phyloP scores from a whole-genome alignment of 2,797 vertebrate genomes.

The Pipistrellus pygmaeus region DNA sequence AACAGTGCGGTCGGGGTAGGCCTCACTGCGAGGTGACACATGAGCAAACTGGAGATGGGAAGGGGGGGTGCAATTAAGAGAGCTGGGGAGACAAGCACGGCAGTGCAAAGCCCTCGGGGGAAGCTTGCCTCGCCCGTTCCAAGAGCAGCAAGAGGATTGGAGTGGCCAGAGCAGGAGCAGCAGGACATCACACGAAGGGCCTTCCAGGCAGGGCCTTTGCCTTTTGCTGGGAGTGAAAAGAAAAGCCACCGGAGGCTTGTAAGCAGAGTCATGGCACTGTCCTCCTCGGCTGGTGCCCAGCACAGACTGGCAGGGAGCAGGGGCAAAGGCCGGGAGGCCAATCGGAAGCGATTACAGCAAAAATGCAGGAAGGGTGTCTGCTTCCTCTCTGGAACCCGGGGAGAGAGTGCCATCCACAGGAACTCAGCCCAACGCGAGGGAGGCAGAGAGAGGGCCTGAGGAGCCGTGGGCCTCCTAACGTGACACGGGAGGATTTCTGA shows the following conservation, averaged over 20 bases:
- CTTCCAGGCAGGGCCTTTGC: background rate
- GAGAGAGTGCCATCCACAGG: background rate
- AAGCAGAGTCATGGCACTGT: background rate
- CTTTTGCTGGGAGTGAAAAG: background rate
- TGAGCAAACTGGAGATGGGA: background rate
- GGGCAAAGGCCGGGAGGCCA: background rate
- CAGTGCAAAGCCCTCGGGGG: background rate
- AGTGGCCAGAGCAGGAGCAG: background rate
- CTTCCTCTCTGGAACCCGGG: background rate
- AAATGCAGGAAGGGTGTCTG: background rate
- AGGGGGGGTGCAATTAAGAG: background rate
- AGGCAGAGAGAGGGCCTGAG: background rate
- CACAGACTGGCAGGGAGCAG: background rate
- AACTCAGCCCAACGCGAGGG: background rate
- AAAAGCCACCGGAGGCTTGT: background rate
- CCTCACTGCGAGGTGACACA: background rate
- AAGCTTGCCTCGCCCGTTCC: background rate
- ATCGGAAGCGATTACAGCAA: background rate
- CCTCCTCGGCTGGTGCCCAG: background rate
- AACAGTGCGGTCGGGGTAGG: background rate
- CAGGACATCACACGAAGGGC: accelerated
- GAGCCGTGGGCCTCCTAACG: background rate
- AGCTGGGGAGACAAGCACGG: background rate
- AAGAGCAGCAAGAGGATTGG: background rate
- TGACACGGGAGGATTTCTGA: background rate